Evolutionary conservation across 2,888 invertebrate species (phyloP).

Genomic region (Xestia sexstrigata): DNA sequence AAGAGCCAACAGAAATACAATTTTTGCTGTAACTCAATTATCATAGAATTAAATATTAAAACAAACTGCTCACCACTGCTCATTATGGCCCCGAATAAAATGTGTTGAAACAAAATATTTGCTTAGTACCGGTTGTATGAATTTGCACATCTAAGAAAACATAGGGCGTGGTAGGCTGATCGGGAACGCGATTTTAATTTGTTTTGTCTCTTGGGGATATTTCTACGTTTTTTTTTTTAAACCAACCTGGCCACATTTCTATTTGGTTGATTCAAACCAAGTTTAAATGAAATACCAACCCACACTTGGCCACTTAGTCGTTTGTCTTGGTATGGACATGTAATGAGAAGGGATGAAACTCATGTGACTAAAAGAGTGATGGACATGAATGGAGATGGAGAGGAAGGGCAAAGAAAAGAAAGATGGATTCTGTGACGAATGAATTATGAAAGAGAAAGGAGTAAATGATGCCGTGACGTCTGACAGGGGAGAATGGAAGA

Average conservation of each 20-base stretch:
- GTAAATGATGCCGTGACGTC: too few relatives aligned
- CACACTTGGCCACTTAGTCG: background rate
- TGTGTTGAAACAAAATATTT: slow-evolving; percentile 54
- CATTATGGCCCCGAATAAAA: slow-evolving; percentile 38
- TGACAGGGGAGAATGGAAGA: too few relatives aligned
- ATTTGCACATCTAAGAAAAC: slow-evolving; percentile 42
- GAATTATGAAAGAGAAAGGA: too few relatives aligned
- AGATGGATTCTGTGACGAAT: too few relatives aligned
- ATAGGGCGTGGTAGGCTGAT: background rate
- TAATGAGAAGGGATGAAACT: too few relatives aligned
- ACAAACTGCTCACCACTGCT: slow-evolving; percentile 45
- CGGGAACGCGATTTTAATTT: background rate
- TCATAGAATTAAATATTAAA: slow-evolving; percentile 37
- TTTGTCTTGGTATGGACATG: too few relatives aligned
- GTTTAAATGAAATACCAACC: background rate
- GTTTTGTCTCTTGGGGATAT: background rate
- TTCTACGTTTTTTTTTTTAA: background rate
- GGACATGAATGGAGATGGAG: too few relatives aligned
- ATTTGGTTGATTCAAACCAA: background rate
- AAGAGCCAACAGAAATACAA: slow-evolving; percentile 16
- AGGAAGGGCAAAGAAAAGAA: too few relatives aligned
- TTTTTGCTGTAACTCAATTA: slow-evolving; percentile 39
- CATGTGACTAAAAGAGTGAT: too few relatives aligned
- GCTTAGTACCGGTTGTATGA: slow-evolving; percentile 29
- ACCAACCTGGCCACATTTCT: background rate